These are phyloP conservation scores for Rhopalosiphum maidis DNA, from an alignment of 1,140 invertebrate genomes.

Conservation along the genomic window DNA sequence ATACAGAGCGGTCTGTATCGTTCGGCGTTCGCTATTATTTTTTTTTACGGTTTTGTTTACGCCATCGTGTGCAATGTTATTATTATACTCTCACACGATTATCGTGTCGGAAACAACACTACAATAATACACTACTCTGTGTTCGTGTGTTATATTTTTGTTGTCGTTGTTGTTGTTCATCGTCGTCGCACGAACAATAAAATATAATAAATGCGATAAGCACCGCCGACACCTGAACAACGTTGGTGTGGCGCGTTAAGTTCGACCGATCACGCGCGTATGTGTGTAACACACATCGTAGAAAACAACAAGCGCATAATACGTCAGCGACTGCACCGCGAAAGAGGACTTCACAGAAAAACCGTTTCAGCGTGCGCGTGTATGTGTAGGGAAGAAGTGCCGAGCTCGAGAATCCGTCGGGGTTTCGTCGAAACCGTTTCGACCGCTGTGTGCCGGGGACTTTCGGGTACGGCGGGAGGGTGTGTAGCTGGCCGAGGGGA, in stretches of 20 bases:
- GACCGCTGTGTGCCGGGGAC: not conserved
- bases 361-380: not conserved
- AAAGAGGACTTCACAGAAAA: not conserved
- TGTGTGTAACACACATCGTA: no score
- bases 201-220: not conserved
- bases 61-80: not conserved
- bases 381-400: not conserved
- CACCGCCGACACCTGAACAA: not conserved
- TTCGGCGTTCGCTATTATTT: not conserved
- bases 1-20: not conserved
- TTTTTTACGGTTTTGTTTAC: conserved; percentile 21
- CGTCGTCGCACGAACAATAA: not conserved
- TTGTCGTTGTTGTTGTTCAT: not conserved
- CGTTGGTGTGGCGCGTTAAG: not conserved
- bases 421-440: not conserved
- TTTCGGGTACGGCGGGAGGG: no score
- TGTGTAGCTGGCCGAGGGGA: not conserved
- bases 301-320: not conserved
- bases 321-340: not conserved
- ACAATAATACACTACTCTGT: not conserved
- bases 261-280: not conserved
- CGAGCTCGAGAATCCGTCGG: not conserved
- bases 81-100: not conserved
- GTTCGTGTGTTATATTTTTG: not conserved
- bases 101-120: not conserved